Percentiles rank a stretch among this genome's conserved stretches.
Evolutionary conservation across 2,888 invertebrate species (phyloP).

Genomic region (Plebejus melissa): DNA sequence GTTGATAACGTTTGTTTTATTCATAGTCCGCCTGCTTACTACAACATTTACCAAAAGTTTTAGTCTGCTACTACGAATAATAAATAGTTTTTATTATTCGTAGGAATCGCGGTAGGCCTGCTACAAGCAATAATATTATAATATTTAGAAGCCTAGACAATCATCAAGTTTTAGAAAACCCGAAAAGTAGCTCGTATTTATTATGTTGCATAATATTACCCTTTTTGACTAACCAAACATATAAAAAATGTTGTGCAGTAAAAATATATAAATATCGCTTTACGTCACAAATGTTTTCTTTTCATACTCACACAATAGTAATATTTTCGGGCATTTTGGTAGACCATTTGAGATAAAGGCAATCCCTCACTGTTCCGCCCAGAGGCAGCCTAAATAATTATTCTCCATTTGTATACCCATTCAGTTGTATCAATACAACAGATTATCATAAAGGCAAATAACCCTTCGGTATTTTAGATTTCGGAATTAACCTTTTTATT

Average conservation of each 20-base stretch:
- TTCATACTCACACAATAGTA: conserved; percentile 18
- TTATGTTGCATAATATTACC: background rate
- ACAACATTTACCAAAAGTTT: too few relatives aligned
- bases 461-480: conserved; percentile 29
- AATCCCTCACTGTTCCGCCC: conserved; percentile 24
- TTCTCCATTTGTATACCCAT: conserved; percentile 30
- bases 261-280: background rate
- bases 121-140: background rate
- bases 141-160: background rate
- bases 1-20: too few relatives aligned
- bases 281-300: conserved; percentile 13
- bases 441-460: conserved; percentile 36
- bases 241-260: background rate
- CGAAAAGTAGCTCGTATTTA: background rate
- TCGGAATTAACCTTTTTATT: conserved; percentile 17
- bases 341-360: conserved; percentile 26
- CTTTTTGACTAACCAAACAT: background rate
- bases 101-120: too few relatives aligned
- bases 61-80: too few relatives aligned
- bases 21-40: too few relatives aligned
- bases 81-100: too few relatives aligned
- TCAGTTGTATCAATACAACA: conserved; percentile 33
- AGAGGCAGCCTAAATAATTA: conserved; percentile 25
- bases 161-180: background rate
- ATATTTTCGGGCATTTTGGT: conserved; percentile 20